Percentiles rank a stretch among this genome's conserved stretches.
Evolutionary conservation across 2,113 vertebrate species (phyloP).

Genomic region (Plecturocebus donacophilus): DNA sequence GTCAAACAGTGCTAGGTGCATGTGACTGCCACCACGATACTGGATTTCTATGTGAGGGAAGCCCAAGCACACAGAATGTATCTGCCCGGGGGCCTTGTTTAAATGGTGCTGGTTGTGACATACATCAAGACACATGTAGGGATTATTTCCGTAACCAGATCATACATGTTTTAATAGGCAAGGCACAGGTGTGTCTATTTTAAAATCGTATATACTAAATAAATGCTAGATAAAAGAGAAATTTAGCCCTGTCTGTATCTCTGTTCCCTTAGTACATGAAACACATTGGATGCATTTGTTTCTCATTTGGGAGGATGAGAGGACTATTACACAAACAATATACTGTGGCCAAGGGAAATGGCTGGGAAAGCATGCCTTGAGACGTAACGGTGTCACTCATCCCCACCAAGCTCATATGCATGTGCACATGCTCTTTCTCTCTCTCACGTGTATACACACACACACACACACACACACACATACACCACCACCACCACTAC

Average conservation of each 20-base stretch:
- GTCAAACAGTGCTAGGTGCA: too few relatives aligned
- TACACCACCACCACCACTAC: too few relatives aligned
- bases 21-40: background rate
- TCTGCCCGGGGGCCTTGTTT: too few relatives aligned
- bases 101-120: background rate
- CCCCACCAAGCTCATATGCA: background rate
- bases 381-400: background rate
- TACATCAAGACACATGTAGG: background rate
- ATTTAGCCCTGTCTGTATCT: too few relatives aligned
- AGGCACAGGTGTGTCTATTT: background rate
- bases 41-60: background rate
- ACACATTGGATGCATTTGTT: background rate
- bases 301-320: background rate
- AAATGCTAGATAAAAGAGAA: background rate
- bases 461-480: background rate
- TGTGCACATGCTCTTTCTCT: background rate
- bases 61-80: background rate
- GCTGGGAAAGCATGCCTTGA: background rate
- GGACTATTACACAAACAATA: background rate
- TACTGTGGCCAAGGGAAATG: background rate
- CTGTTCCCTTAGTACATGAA: background rate
- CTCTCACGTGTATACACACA: background rate
- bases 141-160: background rate
- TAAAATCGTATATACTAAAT: background rate
- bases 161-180: background rate